A percentile compares a stretch with the other conserved stretches of the same genome.
These are phyloP conservation scores for Leptobrachium ailaonicum DNA, from an alignment of 2,113 vertebrate genomes.

Conservation along the genomic window DNA sequence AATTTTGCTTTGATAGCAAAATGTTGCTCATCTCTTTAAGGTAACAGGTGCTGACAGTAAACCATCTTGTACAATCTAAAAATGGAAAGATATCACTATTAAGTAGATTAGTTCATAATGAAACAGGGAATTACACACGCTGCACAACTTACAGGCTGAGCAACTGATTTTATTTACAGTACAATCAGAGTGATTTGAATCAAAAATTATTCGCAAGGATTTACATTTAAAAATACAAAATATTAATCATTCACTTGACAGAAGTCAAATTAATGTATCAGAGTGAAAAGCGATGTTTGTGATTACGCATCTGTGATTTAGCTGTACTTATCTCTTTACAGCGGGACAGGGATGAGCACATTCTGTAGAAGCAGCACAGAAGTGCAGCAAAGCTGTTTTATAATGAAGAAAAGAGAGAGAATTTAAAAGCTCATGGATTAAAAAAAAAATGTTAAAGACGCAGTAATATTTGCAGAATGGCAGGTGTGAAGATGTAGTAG, in stretches of 20 bases:
- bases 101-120: conserved; percentile 51
- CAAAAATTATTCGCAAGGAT: conserved; percentile 49
- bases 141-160: conserved; percentile 41
- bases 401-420: too few species aligned
- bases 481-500: too few species aligned
- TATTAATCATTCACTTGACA: conserved; percentile 52
- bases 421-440: too few species aligned
- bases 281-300: conserved; percentile 39
- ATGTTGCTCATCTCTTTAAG: conserved; percentile 42
- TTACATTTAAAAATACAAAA: conserved; percentile 47
- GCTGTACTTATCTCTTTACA: conserved; percentile 9
- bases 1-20: conserved; percentile 31
- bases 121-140: conserved; percentile 48
- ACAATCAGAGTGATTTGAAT: conserved; percentile 50
- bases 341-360: background rate
- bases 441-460: too few species aligned
- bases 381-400: background rate
- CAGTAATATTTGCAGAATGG: too few species aligned
- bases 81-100: conserved; percentile 50
- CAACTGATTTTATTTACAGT: conserved; percentile 50
- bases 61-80: conserved; percentile 43
- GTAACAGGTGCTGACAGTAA: conserved; percentile 49
- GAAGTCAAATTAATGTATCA: conserved; percentile 51
- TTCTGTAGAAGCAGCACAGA: background rate
- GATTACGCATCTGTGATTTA: conserved; percentile 49